Percentiles rank a stretch among this genome's conserved stretches.
Evolutionary conservation across 2,888 invertebrate species (phyloP).

Genomic region (Limnephilus lunatus): DNA sequence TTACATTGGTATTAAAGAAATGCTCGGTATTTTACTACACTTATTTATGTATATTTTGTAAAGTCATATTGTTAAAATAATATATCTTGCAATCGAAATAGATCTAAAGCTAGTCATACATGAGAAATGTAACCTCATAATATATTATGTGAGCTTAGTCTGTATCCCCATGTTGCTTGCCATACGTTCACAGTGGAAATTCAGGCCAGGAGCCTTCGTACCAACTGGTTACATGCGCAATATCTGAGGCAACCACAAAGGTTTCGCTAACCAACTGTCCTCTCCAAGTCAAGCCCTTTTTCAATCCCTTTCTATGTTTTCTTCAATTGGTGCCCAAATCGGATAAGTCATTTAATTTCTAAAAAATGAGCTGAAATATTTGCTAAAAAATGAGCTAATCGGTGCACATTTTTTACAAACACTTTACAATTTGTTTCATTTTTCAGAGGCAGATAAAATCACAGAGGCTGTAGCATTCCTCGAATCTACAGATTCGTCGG

Average conservation of each 20-base stretch:
- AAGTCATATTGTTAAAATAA: neutral
- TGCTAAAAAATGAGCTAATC: neutral
- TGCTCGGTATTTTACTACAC: slow-evolving; percentile 49
- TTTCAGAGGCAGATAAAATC: slow-evolving; percentile 46
- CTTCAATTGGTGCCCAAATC: too few species aligned
- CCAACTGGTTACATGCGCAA: too few species aligned
- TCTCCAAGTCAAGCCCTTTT: too few species aligned
- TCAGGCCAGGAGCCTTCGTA: neutral
- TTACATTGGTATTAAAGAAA: slow-evolving; percentile 56
- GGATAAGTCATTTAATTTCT: neutral
- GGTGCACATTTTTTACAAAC: neutral
- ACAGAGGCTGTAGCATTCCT: slow-evolving; percentile 2
- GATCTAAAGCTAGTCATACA: neutral
- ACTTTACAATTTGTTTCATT: slow-evolving; percentile 6
- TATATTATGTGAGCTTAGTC: too few species aligned
- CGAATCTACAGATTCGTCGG: neutral
- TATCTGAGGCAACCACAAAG: too few species aligned
- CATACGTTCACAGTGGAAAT: too few species aligned
- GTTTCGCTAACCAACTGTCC: too few species aligned
- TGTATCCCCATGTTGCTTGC: too few species aligned
- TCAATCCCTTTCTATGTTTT: too few species aligned
- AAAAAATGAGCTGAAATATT: neutral
- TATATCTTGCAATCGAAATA: neutral
- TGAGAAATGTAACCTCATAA: too few species aligned
- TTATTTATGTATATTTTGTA: neutral